phyloP scores from a whole-genome alignment of 2,797 vertebrate genomes.

The Smutsia gigantea region DNA sequence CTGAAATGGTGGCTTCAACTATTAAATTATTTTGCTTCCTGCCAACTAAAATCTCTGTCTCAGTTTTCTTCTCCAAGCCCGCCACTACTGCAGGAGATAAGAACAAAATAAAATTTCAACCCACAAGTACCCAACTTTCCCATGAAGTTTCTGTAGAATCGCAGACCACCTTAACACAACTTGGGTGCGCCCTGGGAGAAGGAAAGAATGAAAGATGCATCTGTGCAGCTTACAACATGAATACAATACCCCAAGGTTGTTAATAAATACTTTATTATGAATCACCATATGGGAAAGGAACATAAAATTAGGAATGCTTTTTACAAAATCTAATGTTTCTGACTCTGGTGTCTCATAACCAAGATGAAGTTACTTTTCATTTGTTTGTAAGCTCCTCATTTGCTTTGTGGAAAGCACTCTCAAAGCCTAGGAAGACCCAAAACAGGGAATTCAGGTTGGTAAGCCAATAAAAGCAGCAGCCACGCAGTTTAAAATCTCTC shows the following conservation, averaged over 20 bases:
- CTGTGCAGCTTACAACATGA: background rate
- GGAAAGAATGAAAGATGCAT: background rate
- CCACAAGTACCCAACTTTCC: no score
- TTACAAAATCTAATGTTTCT: background rate
- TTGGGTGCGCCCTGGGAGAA: background rate
- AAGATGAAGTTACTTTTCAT: background rate
- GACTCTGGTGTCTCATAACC: background rate
- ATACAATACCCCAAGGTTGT: background rate
- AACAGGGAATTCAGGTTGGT: background rate
- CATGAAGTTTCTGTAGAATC: background rate
- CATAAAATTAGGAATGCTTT: background rate
- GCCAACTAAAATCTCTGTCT: background rate
- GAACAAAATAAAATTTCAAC: background rate
- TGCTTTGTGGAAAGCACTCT: background rate
- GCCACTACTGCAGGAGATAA: background rate
- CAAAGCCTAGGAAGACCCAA: background rate
- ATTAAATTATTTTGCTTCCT: background rate
- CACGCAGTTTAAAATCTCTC: background rate
- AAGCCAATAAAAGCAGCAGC: background rate
- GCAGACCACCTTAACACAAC: background rate
- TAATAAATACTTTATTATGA: slow-evolving; percentile 7
- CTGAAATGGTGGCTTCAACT: background rate
- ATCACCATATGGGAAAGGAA: background rate
- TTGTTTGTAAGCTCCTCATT: background rate
- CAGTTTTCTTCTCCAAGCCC: slow-evolving; percentile 11